phyloP scores from a whole-genome alignment of 2,888 invertebrate genomes.

The Diloba caeruleocephala region DNA sequence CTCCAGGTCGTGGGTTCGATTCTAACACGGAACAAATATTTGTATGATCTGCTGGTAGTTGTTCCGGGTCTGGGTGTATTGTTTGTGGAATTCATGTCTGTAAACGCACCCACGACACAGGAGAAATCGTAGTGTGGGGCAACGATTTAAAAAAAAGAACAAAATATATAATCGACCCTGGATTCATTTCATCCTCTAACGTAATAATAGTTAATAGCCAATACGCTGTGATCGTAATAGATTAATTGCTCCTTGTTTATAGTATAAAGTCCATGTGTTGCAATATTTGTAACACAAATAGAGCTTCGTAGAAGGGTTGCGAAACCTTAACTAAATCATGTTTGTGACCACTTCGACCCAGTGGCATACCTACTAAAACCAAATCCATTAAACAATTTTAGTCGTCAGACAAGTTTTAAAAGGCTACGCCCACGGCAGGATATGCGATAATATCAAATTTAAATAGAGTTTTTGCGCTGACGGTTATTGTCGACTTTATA shows the following conservation, averaged over 20 bases:
- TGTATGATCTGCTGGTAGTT: too few species aligned
- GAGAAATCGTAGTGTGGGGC: too few species aligned
- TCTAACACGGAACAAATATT: too few species aligned
- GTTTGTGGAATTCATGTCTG: too few species aligned
- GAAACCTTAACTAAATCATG: conserved; percentile 10
- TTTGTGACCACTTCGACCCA: neutral
- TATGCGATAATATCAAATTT: conserved; percentile 10
- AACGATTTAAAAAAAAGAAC: conserved; percentile 19
- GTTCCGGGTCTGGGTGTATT: too few species aligned
- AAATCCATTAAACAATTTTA: neutral
- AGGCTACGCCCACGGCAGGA: conserved; percentile 17
- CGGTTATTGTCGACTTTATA: conserved; percentile 13
- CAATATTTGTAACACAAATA: conserved; percentile 10
- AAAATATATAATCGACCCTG: conserved; percentile 20
- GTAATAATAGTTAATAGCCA: conserved; percentile 22
- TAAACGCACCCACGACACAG: too few species aligned
- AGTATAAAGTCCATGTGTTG: conserved; percentile 15
- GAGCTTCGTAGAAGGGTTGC: conserved; percentile 15
- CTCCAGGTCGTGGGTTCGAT: too few species aligned
- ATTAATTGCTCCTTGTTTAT: conserved; percentile 25
- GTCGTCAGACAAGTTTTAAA: conserved; percentile 23
- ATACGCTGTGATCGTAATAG: conserved; percentile 19
- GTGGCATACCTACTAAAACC: neutral
- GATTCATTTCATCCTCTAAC: conserved; percentile 9
- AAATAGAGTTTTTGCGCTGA: conserved; percentile 24